Conservation (phyloP, 2,113 vertebrate species). For the Petrocephalus zakoni region DNA sequence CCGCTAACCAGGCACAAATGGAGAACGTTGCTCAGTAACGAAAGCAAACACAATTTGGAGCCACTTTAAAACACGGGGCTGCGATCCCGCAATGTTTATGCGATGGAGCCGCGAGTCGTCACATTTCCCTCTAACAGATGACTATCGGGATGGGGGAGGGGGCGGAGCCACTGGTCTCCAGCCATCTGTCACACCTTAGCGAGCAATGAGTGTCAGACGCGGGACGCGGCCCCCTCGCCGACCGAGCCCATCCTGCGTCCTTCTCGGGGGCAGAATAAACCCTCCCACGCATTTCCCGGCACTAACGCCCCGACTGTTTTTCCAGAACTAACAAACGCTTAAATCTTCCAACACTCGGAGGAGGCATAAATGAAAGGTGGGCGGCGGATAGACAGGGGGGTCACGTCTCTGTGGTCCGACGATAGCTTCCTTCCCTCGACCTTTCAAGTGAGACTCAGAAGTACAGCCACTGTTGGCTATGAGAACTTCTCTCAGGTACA, state of each 20-base stretch:
- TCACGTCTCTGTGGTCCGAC: background rate
- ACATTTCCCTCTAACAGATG: background rate
- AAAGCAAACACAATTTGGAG: conserved; percentile 3
- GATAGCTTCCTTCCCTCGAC: background rate
- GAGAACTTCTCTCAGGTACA: background rate
- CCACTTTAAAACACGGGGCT: background rate
- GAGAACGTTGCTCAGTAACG: background rate
- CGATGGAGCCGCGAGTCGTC: background rate
- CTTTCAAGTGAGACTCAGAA: background rate
- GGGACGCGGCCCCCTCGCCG: background rate
- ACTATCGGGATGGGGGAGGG: background rate
- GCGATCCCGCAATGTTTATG: background rate
- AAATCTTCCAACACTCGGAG: background rate
- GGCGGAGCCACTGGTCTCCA: too few relatives aligned
- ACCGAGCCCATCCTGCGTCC: background rate
- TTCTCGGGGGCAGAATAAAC: background rate
- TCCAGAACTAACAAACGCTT: background rate
- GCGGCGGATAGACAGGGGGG: background rate
- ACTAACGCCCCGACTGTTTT: background rate
- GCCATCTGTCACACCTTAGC: background rate
- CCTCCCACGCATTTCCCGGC: conserved; percentile 4
- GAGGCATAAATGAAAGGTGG: background rate
- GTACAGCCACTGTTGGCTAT: background rate
- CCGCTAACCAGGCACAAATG: background rate
- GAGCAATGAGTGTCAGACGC: background rate